Evolutionary conservation across 2,797 vertebrate genomes (phyloP), one percentile per base, ranked within the genome.

Genomic region (Etheostoma perlongum): DNA sequence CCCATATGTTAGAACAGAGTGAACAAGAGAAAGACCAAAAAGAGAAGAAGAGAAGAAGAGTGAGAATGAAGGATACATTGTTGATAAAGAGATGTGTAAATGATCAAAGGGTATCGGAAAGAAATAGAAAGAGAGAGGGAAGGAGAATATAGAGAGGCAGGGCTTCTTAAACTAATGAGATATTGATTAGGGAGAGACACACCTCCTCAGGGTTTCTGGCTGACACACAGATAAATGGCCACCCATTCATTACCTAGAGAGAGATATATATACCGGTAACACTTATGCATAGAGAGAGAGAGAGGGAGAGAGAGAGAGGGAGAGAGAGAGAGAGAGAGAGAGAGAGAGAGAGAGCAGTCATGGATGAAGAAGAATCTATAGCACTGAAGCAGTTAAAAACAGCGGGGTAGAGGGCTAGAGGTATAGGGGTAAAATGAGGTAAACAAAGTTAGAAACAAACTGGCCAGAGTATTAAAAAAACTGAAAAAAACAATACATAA

Each of bases 131-230:
- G 44, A 42, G 27, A 46, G 27, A 47, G 18, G 48, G 51, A 30
- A 40, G 40, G 12, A 6, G 11, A 21, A 11, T n/a, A 63, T 14
- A 73, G 25, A 71, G 78, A 90, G 85, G 80, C 76, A 86, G 84
- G 81, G 85, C 87, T 90, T 88, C 88, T 92, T 92, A 93, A 92
- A 91, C 88, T 92, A 93, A 93, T 94, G 90, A 93, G 90, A 88
- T 94, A 93, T 94, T 94, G 91, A 94, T 94, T 90, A 84, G 82
- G 79, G 74, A 77, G 85, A 91, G 88, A 90, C 86, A 89, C 88
- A 86, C 90, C 89, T 88, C 83, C 81, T 80, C 60, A 78, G 86
- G 89, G 89, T 76, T 86, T 86, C 90, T 69, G 65, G 64, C 78
- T 88, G 88, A 90, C 87, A 90, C 83, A 72, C 79, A 85, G 88